Evolutionary conservation across 2,113 vertebrate species (phyloP), one percentile per base, ranked within the genome.

Genomic region (Thomomys bottae): DNA sequence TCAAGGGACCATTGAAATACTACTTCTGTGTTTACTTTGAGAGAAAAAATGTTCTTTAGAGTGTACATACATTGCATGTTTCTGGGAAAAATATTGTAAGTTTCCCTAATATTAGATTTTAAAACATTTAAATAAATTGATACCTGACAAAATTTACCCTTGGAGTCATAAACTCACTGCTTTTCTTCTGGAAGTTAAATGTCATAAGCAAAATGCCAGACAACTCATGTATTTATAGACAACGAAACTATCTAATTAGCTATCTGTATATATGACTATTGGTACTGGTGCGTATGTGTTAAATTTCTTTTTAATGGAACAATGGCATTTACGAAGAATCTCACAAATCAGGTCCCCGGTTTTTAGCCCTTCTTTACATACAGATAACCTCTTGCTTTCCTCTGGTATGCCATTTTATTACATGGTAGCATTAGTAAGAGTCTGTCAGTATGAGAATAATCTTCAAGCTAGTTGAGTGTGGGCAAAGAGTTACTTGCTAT

Each of bases 1-100:
- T 89, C 78, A 76, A 95, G 45, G 49, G 78, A n/a, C 63, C 84
- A 87, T 80, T 70, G 34, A 75, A 95, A 80, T 24, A 9, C 1
- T 68, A 45, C n/a, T 86, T 91, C 36, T 10, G 0, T 77, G 34
- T 88, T 86, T 86, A 82, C 79, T 89, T 87, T 23, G 8, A 63
- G 67, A 6, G 7, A 63, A 63, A 6, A 71, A 40, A 18, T 61
- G 24, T 78, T 30, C 23, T 42, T 38, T 11, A 78, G 68, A 87
- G 28, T 36, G 21, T 68, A 40, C 9, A 15, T 64, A 21, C 17
- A 24, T 70, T 70, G 38, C 12, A 67, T 12, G 49, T 84, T 45
- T 92, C 57, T 49, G 63, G 70, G 45, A 26, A 67, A 70, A 94
- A 81, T 23, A 21, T 36, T 76, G 23, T 26, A 28, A 57, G 3